Evolutionary conservation across 35 echinoderm and acorn worm species (phyloP).

Genomic region (Holothuria glaberrima): DNA sequence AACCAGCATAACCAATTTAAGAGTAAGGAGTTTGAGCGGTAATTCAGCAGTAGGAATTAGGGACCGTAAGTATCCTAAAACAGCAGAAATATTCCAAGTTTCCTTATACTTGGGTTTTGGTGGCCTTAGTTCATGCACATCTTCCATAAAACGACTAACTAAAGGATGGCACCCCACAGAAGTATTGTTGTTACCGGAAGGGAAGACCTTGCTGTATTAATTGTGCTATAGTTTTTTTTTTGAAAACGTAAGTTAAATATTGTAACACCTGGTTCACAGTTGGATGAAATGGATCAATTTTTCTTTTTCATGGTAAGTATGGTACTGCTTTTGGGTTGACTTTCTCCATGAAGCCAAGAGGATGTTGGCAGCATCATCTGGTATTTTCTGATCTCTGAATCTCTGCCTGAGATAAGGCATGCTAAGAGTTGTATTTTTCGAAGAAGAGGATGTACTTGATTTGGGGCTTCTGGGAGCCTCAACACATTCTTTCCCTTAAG

Average conservation of each 20-base stretch:
- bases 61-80: neutral
- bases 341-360: conserved; percentile 51
- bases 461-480: conserved; percentile 3
- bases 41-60: neutral
- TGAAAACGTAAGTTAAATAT: conserved; percentile 36
- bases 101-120: conserved; percentile 17
- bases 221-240: conserved; percentile 38
- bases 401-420: conserved; percentile 22
- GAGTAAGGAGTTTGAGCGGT: neutral
- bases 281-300: conserved; percentile 29
- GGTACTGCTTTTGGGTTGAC: conserved; percentile 66
- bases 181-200: conserved; percentile 16
- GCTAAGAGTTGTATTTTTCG: conserved; percentile 18
- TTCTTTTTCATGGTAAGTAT: conserved; percentile 49
- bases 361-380: conserved; percentile 43
- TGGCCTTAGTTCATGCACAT: neutral
- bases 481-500: conserved; percentile 6
- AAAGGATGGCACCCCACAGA: conserved; percentile 43
- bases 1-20: conserved; percentile 38
- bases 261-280: conserved; percentile 27
- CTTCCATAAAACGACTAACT: conserved; percentile 19
- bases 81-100: neutral
- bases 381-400: conserved; percentile 33
- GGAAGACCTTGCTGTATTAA: conserved; percentile 58
- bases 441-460: conserved; percentile 15